These are phyloP conservation scores for Brachyptera putata DNA, from an alignment of 2,888 invertebrate species.

Conservation along the genomic window DNA sequence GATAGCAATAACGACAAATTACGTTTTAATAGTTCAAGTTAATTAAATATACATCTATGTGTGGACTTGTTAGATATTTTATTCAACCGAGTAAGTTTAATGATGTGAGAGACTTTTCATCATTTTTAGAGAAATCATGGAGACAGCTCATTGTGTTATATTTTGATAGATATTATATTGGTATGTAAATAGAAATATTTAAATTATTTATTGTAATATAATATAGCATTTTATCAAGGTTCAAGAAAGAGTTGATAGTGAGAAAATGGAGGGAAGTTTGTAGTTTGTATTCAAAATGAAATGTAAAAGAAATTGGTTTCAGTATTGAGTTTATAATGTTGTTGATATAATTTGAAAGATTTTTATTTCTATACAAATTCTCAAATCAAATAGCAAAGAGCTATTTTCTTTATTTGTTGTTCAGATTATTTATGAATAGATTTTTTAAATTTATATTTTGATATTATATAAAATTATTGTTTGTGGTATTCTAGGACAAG, in stretches of 20 bases:
- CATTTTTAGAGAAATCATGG: conserved; percentile 11
- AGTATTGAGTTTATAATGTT: conserved; percentile 16
- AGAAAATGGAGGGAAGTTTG: neutral
- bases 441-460: neutral
- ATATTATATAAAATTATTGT: neutral
- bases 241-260: conserved; percentile 6
- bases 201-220: conserved; percentile 29
- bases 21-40: conserved; percentile 13
- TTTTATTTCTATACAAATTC: conserved; percentile 5
- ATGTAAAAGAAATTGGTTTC: conserved; percentile 5
- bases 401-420: conserved; percentile 31
- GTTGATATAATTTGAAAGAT: conserved; percentile 9
- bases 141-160: conserved; percentile 22
- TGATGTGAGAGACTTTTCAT: neutral
- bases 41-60: conserved; percentile 9
- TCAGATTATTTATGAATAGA: conserved; percentile 23
- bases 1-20: conserved; percentile 20
- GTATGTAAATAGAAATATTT: conserved; percentile 26
- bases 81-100: conserved; percentile 7
- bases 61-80: conserved; percentile 15
- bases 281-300: conserved; percentile 7
- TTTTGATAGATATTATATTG: conserved; percentile 22
- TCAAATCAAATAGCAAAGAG: conserved; percentile 26
- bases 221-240: conserved; percentile 7
- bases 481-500: conserved; percentile 16